Base-by-base conservation (phyloP, 2,888 invertebrate genomes). In the Ichneumon xanthorius region DNA sequence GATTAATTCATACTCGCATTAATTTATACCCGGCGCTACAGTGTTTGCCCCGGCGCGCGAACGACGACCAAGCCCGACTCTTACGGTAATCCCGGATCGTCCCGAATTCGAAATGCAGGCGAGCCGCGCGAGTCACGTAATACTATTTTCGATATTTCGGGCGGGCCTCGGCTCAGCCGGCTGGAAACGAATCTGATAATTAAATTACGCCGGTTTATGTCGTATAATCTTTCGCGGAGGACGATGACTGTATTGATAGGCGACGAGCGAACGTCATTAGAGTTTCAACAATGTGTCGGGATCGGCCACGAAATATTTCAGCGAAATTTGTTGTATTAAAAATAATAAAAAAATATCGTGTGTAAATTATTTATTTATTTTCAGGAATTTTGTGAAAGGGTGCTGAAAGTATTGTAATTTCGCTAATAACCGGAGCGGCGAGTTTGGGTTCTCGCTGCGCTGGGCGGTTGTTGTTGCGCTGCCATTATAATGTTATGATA, bases 101-200 rank as follows among this genome's bases (percentile, higher is more conserved):
- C 50, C 55, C 61, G 71, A 65, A 79, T 72, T 82, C 48, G 61
- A 30, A 82, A 82, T 85, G 73, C 55, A 53, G 26, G 63, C 73
- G 73, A 70, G 55, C 37, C 50, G 58, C n/a, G 37, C 40, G 14
- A 55, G 55, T 63, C 16, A 14, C 22, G 45, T 48, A 48, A 48
- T 61, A 72, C 78, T 33, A 71, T 61, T 33, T 11, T 33, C 22
- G 19, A 30, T 79, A 58, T 68, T 70, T 45, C 48, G 30, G 7
- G 9, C 53, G 53, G 22, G 53, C 19, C 16, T 0, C 0, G 19
- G 63, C 48, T 33, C 48, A 58, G 55, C 65, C 55, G 58, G 26
- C 33, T 40, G 26, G 9, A 70, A 85, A 79, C 26, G 71, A 76
- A 85, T 68, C 58, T 58, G n/a, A 79, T 67, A 70, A 82, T 85